Conservation (phyloP, 2,797 vertebrate genomes). For the Glyptemys insculpta region DNA sequence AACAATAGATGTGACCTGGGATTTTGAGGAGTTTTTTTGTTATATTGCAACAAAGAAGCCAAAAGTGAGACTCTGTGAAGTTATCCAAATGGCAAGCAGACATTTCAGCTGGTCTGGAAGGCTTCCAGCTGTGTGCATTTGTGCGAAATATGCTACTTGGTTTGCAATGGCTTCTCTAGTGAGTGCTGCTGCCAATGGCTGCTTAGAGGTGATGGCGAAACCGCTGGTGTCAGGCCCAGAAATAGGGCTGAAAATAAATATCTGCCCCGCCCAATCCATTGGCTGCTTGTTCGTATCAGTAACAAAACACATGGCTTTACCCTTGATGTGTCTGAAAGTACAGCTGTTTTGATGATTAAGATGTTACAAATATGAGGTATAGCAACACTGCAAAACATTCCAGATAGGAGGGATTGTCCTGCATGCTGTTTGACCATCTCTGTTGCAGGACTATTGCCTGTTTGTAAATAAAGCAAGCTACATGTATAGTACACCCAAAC, state of each 20-base stretch:
- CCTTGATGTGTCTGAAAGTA: neutral
- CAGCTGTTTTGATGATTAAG: conserved; percentile 44
- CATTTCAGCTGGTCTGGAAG: conserved; percentile 43
- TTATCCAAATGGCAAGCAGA: conserved; percentile 26
- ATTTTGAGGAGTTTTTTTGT: neutral
- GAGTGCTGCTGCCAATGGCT: neutral
- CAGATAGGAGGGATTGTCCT: neutral
- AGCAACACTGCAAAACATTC: neutral
- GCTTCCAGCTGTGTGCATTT: conserved; percentile 15
- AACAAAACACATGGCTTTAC: neutral
- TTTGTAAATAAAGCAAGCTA: neutral
- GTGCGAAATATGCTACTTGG: neutral
- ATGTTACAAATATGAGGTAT: neutral
- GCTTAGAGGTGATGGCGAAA: neutral
- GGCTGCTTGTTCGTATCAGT: neutral
- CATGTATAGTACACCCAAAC: fast-evolving
- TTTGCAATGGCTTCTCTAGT: neutral
- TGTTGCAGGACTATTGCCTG: neutral
- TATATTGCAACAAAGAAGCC: neutral
- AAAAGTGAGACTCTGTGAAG: neutral
- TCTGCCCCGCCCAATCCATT: neutral
- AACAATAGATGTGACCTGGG: neutral
- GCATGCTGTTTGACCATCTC: neutral
- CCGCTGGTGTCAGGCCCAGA: neutral
- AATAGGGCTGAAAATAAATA: neutral